Conservation (phyloP, 2,113 vertebrate species). For the Anarrhichthys ocellatus region DNA sequence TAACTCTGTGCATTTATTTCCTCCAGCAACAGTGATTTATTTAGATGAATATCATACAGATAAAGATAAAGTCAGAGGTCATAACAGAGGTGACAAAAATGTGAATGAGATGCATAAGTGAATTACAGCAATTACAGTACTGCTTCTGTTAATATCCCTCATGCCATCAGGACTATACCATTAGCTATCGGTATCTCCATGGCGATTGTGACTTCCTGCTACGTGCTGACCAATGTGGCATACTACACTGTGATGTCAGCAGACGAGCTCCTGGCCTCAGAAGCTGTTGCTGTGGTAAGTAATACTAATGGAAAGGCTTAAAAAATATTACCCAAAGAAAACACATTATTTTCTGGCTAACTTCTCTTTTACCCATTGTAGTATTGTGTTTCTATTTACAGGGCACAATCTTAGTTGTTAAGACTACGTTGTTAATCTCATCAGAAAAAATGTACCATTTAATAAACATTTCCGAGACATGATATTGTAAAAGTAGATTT, state of each 20-base stretch:
- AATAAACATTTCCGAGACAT: too few species aligned
- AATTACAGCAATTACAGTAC: background rate
- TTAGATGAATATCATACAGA: background rate
- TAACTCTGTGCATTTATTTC: too few species aligned
- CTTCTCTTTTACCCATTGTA: background rate
- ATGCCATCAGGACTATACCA: slow-evolving; percentile 89
- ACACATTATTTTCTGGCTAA: background rate
- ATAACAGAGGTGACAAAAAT: background rate
- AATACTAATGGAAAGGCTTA: background rate
- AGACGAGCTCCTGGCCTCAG: slow-evolving; percentile 89
- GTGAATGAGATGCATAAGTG: background rate
- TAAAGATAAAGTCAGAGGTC: background rate
- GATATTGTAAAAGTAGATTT: too few species aligned
- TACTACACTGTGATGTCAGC: slow-evolving; percentile 94
- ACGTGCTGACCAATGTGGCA: slow-evolving; percentile 94
- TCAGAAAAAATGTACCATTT: too few species aligned
- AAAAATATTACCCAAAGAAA: background rate
- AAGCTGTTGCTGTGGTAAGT: slow-evolving; percentile 95
- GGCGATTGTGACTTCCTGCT: slow-evolving; percentile 91
- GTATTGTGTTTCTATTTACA: background rate
- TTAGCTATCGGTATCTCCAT: slow-evolving; percentile 97
- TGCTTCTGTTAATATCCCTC: background rate
- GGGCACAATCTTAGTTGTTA: too few species aligned
- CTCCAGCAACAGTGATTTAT: background rate
- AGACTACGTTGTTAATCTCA: too few species aligned